These are phyloP conservation scores for Nomada ferruginata DNA, from an alignment of 2,888 invertebrate genomes.

Conservation along the genomic window DNA sequence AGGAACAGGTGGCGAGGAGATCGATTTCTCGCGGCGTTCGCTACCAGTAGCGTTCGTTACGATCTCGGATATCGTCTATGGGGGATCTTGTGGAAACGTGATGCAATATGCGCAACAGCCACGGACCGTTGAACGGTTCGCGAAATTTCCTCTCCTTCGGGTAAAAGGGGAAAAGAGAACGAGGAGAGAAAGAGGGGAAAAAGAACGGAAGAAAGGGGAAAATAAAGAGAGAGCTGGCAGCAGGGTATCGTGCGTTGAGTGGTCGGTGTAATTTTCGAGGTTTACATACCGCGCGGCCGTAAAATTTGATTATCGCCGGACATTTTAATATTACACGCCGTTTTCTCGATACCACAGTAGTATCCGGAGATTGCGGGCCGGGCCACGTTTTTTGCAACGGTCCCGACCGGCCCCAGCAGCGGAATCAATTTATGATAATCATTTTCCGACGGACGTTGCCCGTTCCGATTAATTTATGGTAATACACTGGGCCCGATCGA, in stretches of 20 bases:
- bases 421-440: conserved; percentile 53
- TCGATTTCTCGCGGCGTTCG: conserved; percentile 58
- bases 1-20: conserved; percentile 76
- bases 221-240: background rate
- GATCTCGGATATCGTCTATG: conserved; percentile 11
- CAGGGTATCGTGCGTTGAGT: background rate
- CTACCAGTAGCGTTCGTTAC: conserved; percentile 29
- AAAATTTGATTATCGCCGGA: conserved; percentile 51
- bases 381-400: conserved; percentile 14
- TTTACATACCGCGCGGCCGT: conserved; percentile 31
- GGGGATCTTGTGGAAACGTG: background rate
- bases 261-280: conserved; percentile 38
- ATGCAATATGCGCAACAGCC: conserved; percentile 1
- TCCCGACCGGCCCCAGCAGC: background rate
- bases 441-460: conserved; percentile 34
- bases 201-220: background rate
- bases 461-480: conserved; percentile 49
- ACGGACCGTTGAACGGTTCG: background rate
- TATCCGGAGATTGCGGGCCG: conserved; percentile 8
- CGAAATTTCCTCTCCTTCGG: background rate
- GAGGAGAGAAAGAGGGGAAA: background rate
- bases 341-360: conserved; percentile 15
- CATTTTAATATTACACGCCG: conserved; percentile 42
- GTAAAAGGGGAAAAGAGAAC: background rate
- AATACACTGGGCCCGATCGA: conserved; percentile 28